A percentile compares a stretch with the other conserved stretches of the same genome.
phyloP scores from a whole-genome alignment of 1,140 invertebrate species.

The Sitophilus oryzae region DNA sequence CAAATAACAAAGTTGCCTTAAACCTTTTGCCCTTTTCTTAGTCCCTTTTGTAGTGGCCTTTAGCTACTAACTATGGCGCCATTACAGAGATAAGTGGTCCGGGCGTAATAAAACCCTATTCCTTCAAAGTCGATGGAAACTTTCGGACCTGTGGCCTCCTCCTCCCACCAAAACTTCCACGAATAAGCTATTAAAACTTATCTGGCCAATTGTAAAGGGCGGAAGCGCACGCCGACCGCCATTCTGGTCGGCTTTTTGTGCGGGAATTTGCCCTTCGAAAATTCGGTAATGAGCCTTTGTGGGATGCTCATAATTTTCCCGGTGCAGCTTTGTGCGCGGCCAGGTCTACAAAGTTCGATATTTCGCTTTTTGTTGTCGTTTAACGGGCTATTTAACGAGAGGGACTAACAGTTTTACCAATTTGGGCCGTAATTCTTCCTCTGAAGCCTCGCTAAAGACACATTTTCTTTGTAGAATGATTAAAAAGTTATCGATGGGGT shows the following conservation, averaged over 20 bases:
- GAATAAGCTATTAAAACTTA: conserved; percentile 13
- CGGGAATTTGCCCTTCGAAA: neutral
- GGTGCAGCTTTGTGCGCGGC: too few species aligned
- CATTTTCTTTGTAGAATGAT: too few species aligned
- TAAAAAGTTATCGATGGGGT: too few species aligned
- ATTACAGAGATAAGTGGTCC: conserved; percentile 8
- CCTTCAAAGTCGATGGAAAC: conserved; percentile 4
- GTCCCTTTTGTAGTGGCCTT: conserved; percentile 17
- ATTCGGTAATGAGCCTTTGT: neutral
- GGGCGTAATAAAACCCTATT: conserved; percentile 12
- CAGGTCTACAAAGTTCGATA: neutral
- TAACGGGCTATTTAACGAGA: neutral
- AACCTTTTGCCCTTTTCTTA: too few species aligned
- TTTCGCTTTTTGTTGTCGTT: neutral
- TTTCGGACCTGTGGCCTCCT: conserved; percentile 8
- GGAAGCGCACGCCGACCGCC: neutral
- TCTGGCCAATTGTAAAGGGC: neutral
- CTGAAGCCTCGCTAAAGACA: too few species aligned
- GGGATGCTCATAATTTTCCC: neutral
- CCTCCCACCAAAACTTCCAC: too few species aligned
- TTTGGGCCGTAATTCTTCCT: too few species aligned
- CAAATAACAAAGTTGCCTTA: too few species aligned
- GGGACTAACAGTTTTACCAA: neutral
- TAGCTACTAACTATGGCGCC: conserved; percentile 12
- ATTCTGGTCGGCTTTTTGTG: neutral